Evolutionary conservation across 2,113 vertebrate species (phyloP), one percentile per base, ranked within the genome.

Genomic region (Pygoscelis antarcticus): DNA sequence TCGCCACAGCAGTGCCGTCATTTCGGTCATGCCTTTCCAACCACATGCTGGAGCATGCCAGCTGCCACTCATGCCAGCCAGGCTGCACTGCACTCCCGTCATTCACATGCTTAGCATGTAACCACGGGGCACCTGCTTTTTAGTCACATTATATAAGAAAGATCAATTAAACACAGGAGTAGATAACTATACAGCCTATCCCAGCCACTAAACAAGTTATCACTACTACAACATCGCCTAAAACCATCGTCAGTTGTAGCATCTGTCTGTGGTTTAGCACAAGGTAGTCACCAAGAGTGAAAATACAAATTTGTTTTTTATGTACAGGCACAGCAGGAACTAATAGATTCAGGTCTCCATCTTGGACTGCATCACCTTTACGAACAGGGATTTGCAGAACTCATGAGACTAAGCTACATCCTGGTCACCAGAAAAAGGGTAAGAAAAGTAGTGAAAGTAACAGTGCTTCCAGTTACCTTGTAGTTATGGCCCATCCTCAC

Each of bases 291-390:
- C 32, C 71, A 29, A 57, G 38, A 71, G 36, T 3, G 10, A 75
- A 87, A 71, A n/a, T 1, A 49, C 30, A 20, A 46, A 22, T 49
- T n/a, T 58, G 8, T 5, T 22, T 40, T n/a, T 57, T 21, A 4
- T 23, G 8, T 21, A 7, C 34, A 97, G 93, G 93, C 86, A 69
- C 93, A 94, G 29, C 89, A 77, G 8, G 54, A 96, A 49, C 82
- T 94, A 69, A 91, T 88, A 91, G 95, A 95, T 30, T 89, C 95
- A 2, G 80, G 89, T 30, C 57, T 97, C 42, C 97, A 69, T 38
- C 96, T 95, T 83, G 83, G 92, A 26, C 84, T 96, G 40, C 88
- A 96, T 29, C 89, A 96, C 64, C 75, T 97, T 46, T 97, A 97
- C 11, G 91, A 97, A 49, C 62, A 96, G 93, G 94, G 91, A 22